Conservation (phyloP, 2,113 vertebrate species). For the Engraulis encrasicolus region DNA sequence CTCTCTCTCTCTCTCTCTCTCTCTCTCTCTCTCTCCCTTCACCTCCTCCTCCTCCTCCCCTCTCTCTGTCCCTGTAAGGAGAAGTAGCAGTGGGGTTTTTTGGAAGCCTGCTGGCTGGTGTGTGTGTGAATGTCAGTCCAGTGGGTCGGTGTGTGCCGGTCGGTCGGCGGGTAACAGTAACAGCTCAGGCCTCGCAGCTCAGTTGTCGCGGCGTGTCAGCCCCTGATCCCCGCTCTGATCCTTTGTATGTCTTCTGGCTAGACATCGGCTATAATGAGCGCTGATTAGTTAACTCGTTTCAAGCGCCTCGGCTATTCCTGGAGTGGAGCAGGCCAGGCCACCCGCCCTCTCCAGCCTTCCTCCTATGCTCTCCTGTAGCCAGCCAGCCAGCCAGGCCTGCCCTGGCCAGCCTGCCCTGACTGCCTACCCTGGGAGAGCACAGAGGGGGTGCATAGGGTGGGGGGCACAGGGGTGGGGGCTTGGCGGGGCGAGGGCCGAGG, state of each 20-base stretch:
- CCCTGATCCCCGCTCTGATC: slow-evolving; percentile 60
- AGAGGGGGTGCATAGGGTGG: not conserved
- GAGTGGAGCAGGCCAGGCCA: slow-evolving; percentile 46
- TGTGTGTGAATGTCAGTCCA: too few species aligned
- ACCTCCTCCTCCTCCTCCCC: not conserved
- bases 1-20: not conserved
- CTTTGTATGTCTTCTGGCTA: slow-evolving; percentile 78
- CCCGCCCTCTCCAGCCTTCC: slow-evolving; percentile 25
- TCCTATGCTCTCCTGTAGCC: too few species aligned
- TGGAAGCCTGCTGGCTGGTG: too few species aligned
- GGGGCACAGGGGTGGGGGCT: too few species aligned
- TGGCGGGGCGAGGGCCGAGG: too few species aligned
- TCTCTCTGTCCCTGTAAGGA: not conserved
- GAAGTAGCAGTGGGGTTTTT: slow-evolving; percentile 5
- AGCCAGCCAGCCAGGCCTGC: too few species aligned
- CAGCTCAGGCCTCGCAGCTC: slow-evolving; percentile 50
- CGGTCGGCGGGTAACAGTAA: slow-evolving; percentile 41
- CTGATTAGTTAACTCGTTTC: slow-evolving; percentile 76
- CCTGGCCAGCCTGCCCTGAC: too few species aligned
- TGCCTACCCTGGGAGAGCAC: slow-evolving; percentile 9
- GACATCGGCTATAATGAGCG: slow-evolving; percentile 75
- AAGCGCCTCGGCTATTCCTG: slow-evolving; percentile 71
- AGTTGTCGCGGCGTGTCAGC: slow-evolving; percentile 64
- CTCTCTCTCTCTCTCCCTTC: not conserved
- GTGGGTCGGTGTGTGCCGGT: too few species aligned